Conservation (phyloP, 2,113 vertebrate species). For the Callipepla squamata region DNA sequence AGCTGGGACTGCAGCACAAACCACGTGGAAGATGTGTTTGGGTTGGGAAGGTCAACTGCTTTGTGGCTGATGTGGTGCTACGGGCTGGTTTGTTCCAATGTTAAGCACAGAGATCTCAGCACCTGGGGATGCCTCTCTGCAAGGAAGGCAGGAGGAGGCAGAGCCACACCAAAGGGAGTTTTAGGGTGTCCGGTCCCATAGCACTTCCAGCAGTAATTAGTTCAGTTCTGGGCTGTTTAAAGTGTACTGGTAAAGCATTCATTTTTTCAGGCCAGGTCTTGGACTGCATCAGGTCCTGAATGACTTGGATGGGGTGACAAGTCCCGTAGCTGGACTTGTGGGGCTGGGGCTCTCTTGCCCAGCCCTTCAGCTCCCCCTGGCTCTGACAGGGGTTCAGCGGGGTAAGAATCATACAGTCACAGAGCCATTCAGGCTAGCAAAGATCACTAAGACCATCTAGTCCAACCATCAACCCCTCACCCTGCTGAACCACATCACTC, state of each 20-base stretch:
- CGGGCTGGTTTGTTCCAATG: background rate
- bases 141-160: too few species aligned
- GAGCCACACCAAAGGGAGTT: background rate
- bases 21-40: background rate
- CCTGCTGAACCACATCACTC: too few species aligned
- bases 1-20: background rate
- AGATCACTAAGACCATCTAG: too few species aligned
- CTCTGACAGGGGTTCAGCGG: background rate
- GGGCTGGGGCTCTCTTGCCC: background rate
- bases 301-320: too few species aligned
- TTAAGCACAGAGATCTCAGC: background rate
- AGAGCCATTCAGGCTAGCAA: too few species aligned
- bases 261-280: background rate
- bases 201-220: background rate
- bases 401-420: background rate
- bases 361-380: background rate
- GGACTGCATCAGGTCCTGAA: background rate
- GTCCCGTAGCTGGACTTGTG: too few species aligned
- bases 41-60: background rate
- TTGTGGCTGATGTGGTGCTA: background rate
- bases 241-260: background rate
- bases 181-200: background rate
- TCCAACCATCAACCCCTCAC: too few species aligned
- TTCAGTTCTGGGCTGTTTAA: background rate
- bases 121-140: background rate